phyloP scores from a whole-genome alignment of 2,113 vertebrate species.

The Chaetodon auriga region DNA sequence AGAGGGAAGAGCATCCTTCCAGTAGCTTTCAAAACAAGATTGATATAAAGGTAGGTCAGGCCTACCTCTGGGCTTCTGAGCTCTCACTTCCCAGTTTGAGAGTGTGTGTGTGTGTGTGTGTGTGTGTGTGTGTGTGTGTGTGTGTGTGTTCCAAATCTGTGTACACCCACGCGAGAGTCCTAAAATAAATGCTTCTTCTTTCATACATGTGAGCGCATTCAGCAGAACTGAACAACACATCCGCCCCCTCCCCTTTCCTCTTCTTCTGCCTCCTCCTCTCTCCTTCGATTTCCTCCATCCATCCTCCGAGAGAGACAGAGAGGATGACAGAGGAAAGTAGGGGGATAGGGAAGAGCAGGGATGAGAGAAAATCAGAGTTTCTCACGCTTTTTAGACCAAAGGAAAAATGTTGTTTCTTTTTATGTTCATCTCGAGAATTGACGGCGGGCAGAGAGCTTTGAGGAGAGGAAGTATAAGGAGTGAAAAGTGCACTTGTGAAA shows the following conservation, averaged over 20 bases:
- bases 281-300: constrained; percentile 51
- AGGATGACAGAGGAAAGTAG: constrained; percentile 38
- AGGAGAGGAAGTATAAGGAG: constrained; percentile 25
- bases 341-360: constrained; percentile 24
- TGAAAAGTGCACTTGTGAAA: constrained; percentile 2
- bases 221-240: constrained; percentile 74
- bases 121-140: constrained; percentile 18
- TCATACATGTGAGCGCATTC: constrained; percentile 81
- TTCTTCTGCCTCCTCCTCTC: constrained; percentile 50
- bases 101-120: constrained; percentile 30
- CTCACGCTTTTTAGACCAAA: constrained; percentile 5
- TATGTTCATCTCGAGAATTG: constrained; percentile 15
- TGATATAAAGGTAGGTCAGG: constrained; percentile 77
- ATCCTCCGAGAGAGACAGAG: constrained; percentile 47
- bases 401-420: constrained; percentile 8
- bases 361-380: constrained; percentile 18
- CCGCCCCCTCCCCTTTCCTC: constrained; percentile 65
- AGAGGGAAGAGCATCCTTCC: constrained; percentile 54
- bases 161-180: constrained; percentile 75
- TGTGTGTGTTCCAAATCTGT: constrained; percentile 63
- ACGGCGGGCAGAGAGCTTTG: neutral
- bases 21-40: constrained; percentile 71
- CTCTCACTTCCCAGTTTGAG: constrained; percentile 49
- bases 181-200: constrained; percentile 82
- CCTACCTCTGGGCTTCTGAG: constrained; percentile 56